phyloP scores from a whole-genome alignment of 2,888 invertebrate species.

The Norana najaformis region DNA sequence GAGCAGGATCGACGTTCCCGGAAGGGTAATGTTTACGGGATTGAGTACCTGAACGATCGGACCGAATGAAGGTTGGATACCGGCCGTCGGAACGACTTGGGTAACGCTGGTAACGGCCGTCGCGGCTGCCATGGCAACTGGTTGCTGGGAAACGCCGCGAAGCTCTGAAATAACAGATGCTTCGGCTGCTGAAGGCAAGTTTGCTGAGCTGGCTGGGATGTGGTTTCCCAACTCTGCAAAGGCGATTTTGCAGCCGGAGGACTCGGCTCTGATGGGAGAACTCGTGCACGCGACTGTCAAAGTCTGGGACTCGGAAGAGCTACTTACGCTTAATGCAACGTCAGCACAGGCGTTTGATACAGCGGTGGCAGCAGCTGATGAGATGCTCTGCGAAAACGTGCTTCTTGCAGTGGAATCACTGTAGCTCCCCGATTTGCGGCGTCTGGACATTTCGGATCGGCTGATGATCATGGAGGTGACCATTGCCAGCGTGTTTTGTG shows the following conservation, averaged over 20 bases:
- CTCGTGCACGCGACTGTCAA: neutral
- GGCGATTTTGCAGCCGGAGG: neutral
- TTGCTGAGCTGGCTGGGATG: neutral
- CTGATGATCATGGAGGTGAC: constrained; percentile 37
- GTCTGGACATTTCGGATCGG: neutral
- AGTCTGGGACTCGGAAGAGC: neutral
- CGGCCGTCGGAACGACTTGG: constrained; percentile 56
- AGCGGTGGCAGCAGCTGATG: neutral
- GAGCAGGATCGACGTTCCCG: neutral
- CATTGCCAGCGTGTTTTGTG: constrained; percentile 43
- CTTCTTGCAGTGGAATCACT: neutral
- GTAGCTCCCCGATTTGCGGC: neutral
- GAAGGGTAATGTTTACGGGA: neutral
- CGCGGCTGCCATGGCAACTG: constrained; percentile 53
- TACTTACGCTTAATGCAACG: too few relatives aligned
- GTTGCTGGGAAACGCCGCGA: constrained; percentile 46
- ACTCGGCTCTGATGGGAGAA: constrained; percentile 39
- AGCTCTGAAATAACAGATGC: neutral
- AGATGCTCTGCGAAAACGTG: neutral
- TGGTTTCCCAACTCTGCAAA: neutral
- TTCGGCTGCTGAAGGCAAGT: neutral
- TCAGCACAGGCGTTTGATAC: neutral
- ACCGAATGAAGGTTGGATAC: constrained; percentile 32
- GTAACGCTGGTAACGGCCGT: constrained; percentile 56
- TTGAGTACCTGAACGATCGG: constrained; percentile 20